These are phyloP conservation scores for Chaetodon auriga DNA, from an alignment of 2,113 vertebrate genomes.

Conservation along the genomic window DNA sequence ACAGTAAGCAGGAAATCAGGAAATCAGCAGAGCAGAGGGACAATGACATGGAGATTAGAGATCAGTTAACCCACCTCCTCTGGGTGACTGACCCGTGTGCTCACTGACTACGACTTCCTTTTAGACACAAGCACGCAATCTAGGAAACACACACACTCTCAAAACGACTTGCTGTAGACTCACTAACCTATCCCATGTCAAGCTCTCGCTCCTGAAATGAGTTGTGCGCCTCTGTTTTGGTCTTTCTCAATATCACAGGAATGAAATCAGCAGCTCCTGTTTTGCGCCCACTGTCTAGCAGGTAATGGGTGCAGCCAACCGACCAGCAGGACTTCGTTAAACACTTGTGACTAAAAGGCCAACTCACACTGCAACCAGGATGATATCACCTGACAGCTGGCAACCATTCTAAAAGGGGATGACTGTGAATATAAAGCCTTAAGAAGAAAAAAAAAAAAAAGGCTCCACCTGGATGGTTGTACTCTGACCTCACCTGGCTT, in stretches of 20 bases:
- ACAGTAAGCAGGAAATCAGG: constrained; percentile 77
- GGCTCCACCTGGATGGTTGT: constrained; percentile 46
- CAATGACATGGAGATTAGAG: constrained; percentile 80
- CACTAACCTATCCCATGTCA: constrained; percentile 26
- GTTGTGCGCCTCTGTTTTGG: not conserved
- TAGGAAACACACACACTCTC: not conserved
- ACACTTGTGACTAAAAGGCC: constrained; percentile 44
- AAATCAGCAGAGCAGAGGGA: constrained; percentile 70
- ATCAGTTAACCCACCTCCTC: constrained; percentile 65
- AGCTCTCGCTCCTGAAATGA: constrained; percentile 6
- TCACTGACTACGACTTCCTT: constrained; percentile 65
- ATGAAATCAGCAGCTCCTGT: constrained; percentile 16
- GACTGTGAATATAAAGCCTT: constrained; percentile 7
- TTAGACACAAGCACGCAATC: constrained; percentile 54
- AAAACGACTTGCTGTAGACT: constrained; percentile 40
- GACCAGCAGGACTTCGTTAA: constrained; percentile 25
- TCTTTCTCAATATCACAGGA: constrained; percentile 16
- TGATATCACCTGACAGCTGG: constrained; percentile 52
- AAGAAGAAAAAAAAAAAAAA: not conserved
- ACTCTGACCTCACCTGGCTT: constrained; percentile 63
- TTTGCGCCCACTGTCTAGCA: constrained; percentile 1
- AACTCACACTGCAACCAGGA: constrained; percentile 3
- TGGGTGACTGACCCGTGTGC: constrained; percentile 56
- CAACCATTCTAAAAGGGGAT: constrained; percentile 13
- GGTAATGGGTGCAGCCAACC: constrained; percentile 51